Evolutionary conservation across 2,888 invertebrate genomes (phyloP), one percentile per base, ranked within the genome.

Genomic region (Clistopyga incitator): DNA sequence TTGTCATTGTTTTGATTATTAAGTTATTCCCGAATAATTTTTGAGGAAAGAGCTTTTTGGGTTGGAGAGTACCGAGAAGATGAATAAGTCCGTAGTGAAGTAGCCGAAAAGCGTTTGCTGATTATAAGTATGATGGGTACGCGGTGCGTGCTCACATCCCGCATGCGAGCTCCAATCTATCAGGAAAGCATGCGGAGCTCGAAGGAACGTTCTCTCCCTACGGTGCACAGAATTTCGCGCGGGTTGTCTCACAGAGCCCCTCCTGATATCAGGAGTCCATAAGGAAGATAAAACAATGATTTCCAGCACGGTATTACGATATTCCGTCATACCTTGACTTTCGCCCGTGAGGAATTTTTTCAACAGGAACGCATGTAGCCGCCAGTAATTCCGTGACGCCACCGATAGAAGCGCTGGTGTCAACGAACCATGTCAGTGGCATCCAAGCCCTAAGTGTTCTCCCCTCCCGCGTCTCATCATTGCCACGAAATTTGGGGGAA

Each of bases 291-390:
- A 70, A 18, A 38, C 61, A 23, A 64, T 11, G 25, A n/a, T 45
- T 75, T 75, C 77, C 67, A 82, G 68, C 68, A 25, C 18, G 81
- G 82, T 86, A 84, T 89, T 88, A 85, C 89, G 87, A 90, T 91
- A 89, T 90, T 90, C 89, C 89, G 89, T 91, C 91, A 91, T 91
- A 90, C 90, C 91, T 91, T 91, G 92, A 92, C 92, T 92, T 91
- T 92, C 92, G 92, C 91, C 92, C 92, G 91, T 92, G 92, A 93
- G 92, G 93, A 93, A 93, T 92, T 93, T 93, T 93, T 92, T 92
- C 92, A 92, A 91, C 92, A 93, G 93, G 93, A 91, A 92, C 92
- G 92, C 93, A 93, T 93, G 91, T 84, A 72, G 87, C 72, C 84
- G 81, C 75, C 85, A 72, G 89, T 50, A 90, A 88, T 87, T 87